These are phyloP conservation scores for Ibidorhyncha struthersii DNA, from an alignment of 2,113 vertebrate species.

Conservation along the genomic window DNA sequence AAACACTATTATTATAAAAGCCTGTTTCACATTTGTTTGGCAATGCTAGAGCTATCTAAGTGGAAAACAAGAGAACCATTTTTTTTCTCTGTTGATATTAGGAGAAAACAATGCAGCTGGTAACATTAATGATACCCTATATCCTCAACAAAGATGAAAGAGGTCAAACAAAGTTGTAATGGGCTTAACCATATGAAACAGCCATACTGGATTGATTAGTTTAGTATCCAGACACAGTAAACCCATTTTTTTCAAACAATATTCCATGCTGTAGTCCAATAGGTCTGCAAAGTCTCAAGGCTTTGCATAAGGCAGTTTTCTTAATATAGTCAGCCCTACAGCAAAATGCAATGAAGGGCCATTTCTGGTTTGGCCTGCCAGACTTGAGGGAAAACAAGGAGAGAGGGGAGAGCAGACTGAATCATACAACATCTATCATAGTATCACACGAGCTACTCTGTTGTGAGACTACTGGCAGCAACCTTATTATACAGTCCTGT, in stretches of 20 bases:
- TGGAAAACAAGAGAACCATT: conserved; percentile 64
- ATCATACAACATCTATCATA: background rate
- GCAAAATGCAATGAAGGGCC: background rate
- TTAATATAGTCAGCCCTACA: conserved; percentile 14
- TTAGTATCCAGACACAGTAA: conserved; percentile 65
- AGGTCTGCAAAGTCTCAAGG: conserved; percentile 57
- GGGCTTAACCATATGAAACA: conserved; percentile 71
- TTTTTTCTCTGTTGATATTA: conserved; percentile 58
- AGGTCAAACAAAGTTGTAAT: conserved; percentile 72
- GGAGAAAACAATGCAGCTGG: conserved; percentile 77
- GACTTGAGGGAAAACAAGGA: background rate
- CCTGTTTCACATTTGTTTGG: conserved; percentile 77
- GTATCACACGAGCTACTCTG: background rate
- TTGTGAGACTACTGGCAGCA: background rate
- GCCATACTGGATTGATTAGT: conserved; percentile 68
- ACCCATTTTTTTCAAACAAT: conserved; percentile 47
- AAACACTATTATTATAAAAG: conserved; percentile 74
- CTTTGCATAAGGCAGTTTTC: conserved; percentile 24
- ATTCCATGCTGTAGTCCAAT: conserved; percentile 63
- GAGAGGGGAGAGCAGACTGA: background rate
- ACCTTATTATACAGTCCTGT: background rate
- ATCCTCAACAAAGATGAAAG: conserved; percentile 77
- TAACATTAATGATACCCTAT: conserved; percentile 73
- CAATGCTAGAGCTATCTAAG: conserved; percentile 68
- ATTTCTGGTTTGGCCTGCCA: background rate